Evolutionary conservation across 2,113 vertebrate species (phyloP).

Genomic region (Galbula dea): DNA sequence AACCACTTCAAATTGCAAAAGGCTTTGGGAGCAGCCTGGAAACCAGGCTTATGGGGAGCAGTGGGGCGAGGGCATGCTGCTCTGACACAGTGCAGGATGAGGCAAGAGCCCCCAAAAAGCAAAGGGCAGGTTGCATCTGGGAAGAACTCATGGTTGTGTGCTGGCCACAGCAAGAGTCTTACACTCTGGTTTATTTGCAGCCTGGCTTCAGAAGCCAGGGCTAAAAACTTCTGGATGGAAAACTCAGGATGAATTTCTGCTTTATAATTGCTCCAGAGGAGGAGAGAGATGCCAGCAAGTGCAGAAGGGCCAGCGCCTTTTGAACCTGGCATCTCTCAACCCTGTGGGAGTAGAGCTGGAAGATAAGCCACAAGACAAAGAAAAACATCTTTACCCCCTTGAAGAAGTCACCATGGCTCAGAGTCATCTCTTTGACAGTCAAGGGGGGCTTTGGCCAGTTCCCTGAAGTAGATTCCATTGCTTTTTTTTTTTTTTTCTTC

Average conservation of each 20-base stretch:
- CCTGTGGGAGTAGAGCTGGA: not conserved
- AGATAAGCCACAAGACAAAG: not conserved
- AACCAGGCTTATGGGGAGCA: not conserved
- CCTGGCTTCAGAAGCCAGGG: not conserved
- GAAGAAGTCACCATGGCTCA: not conserved
- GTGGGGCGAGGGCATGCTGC: too few species aligned
- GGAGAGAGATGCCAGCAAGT: not conserved
- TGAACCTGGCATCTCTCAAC: not conserved
- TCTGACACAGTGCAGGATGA: fast-evolving
- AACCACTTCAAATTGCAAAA: not conserved
- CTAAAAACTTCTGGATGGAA: not conserved
- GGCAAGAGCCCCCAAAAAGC: not conserved
- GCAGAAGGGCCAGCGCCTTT: not conserved
- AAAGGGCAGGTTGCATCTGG: fast-evolving
- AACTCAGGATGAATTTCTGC: not conserved
- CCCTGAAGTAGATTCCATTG: not conserved
- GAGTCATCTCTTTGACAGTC: not conserved
- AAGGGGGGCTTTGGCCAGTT: not conserved
- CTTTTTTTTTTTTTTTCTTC: not conserved
- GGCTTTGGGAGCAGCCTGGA: not conserved
- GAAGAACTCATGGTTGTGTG: fast-evolving
- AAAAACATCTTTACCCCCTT: not conserved
- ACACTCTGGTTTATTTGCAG: fast-evolving
- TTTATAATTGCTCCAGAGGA: not conserved
- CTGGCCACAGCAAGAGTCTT: not conserved